Conservation (phyloP, 2,888 invertebrate species). For the Holacanthella duospinosa region DNA sequence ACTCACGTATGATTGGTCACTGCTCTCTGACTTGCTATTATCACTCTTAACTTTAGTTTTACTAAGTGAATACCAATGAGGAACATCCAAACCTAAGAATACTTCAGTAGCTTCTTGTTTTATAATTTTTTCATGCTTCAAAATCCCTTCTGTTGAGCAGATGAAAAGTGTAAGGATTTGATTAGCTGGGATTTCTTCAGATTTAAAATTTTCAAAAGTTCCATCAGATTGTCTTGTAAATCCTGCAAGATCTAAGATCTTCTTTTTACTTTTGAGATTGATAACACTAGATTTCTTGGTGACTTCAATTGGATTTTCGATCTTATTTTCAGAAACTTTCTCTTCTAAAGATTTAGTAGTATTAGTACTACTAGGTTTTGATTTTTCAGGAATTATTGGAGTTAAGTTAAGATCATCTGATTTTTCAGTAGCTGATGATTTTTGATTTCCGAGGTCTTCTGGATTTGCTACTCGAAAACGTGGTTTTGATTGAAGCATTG, state of each 20-base stretch:
- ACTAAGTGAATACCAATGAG: constrained; percentile 42
- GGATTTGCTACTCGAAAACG: background rate
- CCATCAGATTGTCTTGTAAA: background rate
- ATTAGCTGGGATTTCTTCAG: constrained; percentile 9
- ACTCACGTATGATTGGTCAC: constrained; percentile 3
- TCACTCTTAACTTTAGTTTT: background rate
- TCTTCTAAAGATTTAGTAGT: background rate
- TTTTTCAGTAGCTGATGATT: background rate
- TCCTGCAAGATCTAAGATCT: background rate
- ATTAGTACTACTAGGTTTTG: no score
- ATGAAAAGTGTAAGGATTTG: constrained; percentile 55
- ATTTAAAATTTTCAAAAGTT: background rate
- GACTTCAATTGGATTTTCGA: background rate
- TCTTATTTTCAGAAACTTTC: background rate
- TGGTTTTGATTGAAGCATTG: background rate
- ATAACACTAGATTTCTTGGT: background rate
- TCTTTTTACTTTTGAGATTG: background rate
- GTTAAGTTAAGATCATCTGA: background rate
- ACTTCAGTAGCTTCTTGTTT: constrained; percentile 41
- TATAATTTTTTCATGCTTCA: constrained; percentile 55
- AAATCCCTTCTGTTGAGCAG: constrained; percentile 56
- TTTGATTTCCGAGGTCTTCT: background rate
- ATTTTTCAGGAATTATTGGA: background rate
- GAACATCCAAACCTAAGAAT: constrained; percentile 47
- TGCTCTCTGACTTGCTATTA: background rate